phyloP scores from a whole-genome alignment of 2,113 vertebrate species.

The Brachypteracias leptosomus region DNA sequence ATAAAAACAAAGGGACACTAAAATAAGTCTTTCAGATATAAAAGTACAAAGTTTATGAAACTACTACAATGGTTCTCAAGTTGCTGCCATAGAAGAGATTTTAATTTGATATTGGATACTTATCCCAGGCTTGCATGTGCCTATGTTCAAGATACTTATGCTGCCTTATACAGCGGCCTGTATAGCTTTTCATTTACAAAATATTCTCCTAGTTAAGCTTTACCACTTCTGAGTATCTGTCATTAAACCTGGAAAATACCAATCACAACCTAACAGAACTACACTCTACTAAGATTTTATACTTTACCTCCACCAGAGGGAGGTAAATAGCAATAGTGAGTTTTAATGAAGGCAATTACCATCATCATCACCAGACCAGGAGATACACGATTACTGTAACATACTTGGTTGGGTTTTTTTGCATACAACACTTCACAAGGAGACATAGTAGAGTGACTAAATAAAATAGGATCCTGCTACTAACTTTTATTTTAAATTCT shows the following conservation, averaged over 20 bases:
- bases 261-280: not conserved
- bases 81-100: not conserved
- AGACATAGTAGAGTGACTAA: not conserved
- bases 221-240: not conserved
- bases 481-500: not conserved
- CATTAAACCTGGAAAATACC: rapidly evolving
- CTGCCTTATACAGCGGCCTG: not conserved
- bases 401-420: not conserved
- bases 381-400: not conserved
- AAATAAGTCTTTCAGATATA: not conserved
- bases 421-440: not conserved
- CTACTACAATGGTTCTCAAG: not conserved
- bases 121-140: not conserved
- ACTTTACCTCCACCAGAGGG: conserved; percentile 32
- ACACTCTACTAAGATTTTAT: not conserved
- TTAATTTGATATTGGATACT: not conserved
- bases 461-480: not conserved
- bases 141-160: not conserved
- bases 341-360: not conserved
- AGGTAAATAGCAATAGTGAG: not conserved
- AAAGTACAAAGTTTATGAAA: not conserved
- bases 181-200: not conserved
- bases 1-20: not conserved
- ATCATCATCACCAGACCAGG: not conserved
- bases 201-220: not conserved